These are phyloP conservation scores for Aurelia sp. DNA, from an alignment of 30 jellyfish, hydroid and myxozoan species.

Conservation along the genomic window DNA sequence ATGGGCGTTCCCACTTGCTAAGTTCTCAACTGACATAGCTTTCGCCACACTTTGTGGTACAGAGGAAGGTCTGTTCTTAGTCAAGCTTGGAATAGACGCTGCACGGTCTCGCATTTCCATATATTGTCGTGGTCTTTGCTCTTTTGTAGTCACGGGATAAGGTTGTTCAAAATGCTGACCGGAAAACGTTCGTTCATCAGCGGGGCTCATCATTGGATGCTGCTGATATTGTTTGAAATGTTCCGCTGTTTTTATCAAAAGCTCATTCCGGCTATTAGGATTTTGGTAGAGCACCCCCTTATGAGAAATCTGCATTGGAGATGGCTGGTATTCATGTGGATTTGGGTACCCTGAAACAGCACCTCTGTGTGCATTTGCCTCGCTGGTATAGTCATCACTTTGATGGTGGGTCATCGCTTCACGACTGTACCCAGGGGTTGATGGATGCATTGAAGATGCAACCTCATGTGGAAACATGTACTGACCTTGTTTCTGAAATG, in stretches of 20 bases:
- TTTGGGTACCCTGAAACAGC: neutral
- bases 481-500: constrained; percentile 9
- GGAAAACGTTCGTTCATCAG: constrained; percentile 16
- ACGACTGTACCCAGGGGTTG: constrained; percentile 10
- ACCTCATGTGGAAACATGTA: constrained; percentile 19
- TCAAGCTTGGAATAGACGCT: constrained; percentile 80
- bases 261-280: constrained; percentile 9
- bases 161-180: constrained; percentile 8
- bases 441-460: neutral
- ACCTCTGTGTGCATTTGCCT: neutral
- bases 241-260: neutral
- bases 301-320: constrained; percentile 9
- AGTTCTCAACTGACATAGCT: constrained; percentile 11
- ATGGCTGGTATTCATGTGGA: neutral
- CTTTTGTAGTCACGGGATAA: constrained; percentile 36
- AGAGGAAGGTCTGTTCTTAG: constrained; percentile 27
- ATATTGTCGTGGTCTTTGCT: constrained; percentile 60
- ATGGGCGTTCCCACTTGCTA: neutral
- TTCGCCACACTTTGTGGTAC: constrained; percentile 20
- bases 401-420: constrained; percentile 4
- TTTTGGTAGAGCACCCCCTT: constrained; percentile 7
- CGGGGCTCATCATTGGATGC: constrained; percentile 17
- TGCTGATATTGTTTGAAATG: constrained; percentile 1
- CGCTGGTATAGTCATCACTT: neutral
- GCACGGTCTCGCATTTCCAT: constrained; percentile 78